Evolutionary conservation across 2,113 vertebrate genomes (phyloP).

Genomic region (Strix uralensis): DNA sequence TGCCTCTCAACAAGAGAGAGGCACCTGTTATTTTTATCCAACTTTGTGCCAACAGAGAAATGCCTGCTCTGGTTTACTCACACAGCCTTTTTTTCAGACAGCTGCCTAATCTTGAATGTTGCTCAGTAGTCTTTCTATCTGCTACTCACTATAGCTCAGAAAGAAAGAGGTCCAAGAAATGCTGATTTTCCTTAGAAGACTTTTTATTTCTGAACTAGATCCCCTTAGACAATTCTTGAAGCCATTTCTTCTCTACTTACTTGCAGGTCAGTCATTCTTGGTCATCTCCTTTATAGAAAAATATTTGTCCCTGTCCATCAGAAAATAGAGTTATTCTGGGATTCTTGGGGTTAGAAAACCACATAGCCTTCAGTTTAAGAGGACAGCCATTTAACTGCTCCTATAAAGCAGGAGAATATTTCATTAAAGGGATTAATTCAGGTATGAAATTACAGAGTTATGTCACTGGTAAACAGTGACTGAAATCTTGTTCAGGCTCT

Average conservation of each 20-base stretch:
- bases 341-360: not conserved
- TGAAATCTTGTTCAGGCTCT: not conserved
- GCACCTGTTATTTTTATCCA: not conserved
- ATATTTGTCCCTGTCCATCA: not conserved
- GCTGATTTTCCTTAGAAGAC: not conserved
- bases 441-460: not conserved
- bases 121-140: not conserved
- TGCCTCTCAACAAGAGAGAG: not conserved
- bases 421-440: not conserved
- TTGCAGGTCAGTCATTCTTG: not conserved
- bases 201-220: not conserved
- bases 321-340: not conserved
- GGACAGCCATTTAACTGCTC: not conserved
- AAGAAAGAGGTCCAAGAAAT: not conserved
- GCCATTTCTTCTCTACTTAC: not conserved
- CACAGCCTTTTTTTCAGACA: not conserved
- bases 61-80: not conserved
- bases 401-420: not conserved
- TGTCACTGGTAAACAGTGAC: not conserved
- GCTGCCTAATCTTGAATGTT: not conserved
- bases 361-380: not conserved
- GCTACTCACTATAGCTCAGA: not conserved
- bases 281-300: not conserved
- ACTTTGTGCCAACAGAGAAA: not conserved
- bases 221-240: not conserved